These are phyloP conservation scores for Manduca sexta DNA, from an alignment of 1,140 invertebrate species.

Conservation along the genomic window DNA sequence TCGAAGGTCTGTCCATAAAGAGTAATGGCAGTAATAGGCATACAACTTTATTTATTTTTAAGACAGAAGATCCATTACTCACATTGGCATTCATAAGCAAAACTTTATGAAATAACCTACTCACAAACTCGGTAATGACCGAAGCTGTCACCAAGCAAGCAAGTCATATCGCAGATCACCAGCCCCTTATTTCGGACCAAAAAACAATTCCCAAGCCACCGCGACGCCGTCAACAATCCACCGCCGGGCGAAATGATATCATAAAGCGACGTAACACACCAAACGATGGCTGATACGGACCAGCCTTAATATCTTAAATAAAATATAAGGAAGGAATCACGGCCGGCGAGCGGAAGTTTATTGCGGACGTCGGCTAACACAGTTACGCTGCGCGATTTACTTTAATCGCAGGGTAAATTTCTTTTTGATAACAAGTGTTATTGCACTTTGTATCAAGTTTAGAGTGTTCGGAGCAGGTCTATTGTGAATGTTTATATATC, in stretches of 20 bases:
- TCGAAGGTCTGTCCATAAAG: too few relatives aligned
- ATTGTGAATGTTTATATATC: too few relatives aligned
- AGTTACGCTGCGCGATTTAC: constrained; percentile 12
- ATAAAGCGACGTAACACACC: constrained; percentile 57
- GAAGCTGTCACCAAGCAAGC: too few relatives aligned
- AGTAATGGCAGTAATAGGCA: too few relatives aligned
- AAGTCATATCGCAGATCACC: too few relatives aligned
- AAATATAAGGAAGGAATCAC: constrained; percentile 65
- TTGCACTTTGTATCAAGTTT: neutral
- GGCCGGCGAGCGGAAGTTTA: constrained; percentile 30
- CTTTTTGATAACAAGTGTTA: neutral
- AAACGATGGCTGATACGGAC: constrained; percentile 45
- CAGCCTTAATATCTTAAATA: constrained; percentile 60
- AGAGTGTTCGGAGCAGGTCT: too few relatives aligned
- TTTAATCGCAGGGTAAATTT: too few relatives aligned
- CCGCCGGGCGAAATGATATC: constrained; percentile 37
- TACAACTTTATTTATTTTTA: too few relatives aligned
- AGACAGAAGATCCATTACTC: too few relatives aligned
- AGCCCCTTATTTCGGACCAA: neutral
- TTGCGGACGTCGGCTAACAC: constrained; percentile 33
- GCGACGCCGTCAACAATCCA: neutral
- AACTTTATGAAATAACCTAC: too few relatives aligned
- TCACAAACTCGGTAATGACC: too few relatives aligned
- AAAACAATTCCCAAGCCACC: constrained; percentile 3
- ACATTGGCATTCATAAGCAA: too few relatives aligned